Base-by-base conservation (phyloP, 2,888 invertebrate species). In the Brachynemurus nebulosus region DNA sequence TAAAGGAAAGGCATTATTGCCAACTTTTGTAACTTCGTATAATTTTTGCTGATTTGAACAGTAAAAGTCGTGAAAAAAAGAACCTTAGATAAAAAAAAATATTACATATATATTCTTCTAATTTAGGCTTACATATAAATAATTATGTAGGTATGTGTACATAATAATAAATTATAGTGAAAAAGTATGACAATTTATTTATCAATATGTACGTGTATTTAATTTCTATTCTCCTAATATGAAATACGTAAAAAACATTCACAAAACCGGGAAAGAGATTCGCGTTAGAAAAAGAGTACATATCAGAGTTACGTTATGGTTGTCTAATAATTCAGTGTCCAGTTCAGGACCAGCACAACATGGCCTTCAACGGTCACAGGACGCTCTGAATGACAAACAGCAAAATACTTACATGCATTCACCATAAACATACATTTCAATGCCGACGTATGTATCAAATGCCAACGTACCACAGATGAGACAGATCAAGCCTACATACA, bases 301-400 rank as follows among this genome's bases (percentile, higher is more conserved):
- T 8, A 25, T 25, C 11, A 25, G 11, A 8, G 8, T 25, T 25
- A 25, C 2, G 16, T 34, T 42, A 19, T 44, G 44, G n/a, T 21
- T 21, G 23, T 38, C 44, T 37, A 37, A 37, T 44, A 25, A 3
- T 18, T 17, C 12, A 40, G 23, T 37, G 37, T 17, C 17, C 21
- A 11, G 18, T 38, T 14, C 44, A 44, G 44, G 44, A 44, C 44
- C 44, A 37, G 38, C 37, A 30, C 44, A 38, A 37, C 44, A 37
- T 27, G 44, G 21, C 38, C 37, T 44, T 44, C 44, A 21, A 34
- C 16, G 33, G 42, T 33, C 33, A 21, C 42, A 42, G 42, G 42
- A 42, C 42, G 42, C 20, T 16, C 33, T 30, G 30, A 30, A 30
- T 30, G 30, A 30, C 30, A 30, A n/a, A n/a, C n/a, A n/a, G n/a